Evolutionary conservation across 2,888 invertebrate genomes (phyloP), one percentile per base, ranked within the genome.

Genomic region (Ceriagrion tenellum): DNA sequence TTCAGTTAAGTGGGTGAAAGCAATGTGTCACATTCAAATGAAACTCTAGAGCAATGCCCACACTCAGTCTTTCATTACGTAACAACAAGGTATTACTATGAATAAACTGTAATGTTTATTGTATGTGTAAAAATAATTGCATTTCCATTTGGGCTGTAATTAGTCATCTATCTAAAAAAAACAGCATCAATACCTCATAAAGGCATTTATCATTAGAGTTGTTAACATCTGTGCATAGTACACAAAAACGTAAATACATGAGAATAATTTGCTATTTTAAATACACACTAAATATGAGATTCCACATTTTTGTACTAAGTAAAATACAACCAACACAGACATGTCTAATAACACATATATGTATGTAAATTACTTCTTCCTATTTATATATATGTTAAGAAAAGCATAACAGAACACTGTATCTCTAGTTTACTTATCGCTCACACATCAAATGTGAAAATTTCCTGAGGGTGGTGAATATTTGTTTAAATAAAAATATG

Each of bases 291-390:
- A 93, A 26, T 40, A 47, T 93, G 93, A 93, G 93, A 93, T 93
- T 93, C 93, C 89, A 93, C n/a, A 69, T 23, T 81, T 35, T 93
- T 69, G 69, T 93, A 93, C 69, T n/a, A 63, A 93, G 93, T 30
- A 47, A 69, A 81, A 81, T 81, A 81, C 81, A 81, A 81, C 18
- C 81, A 81, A 35, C 81, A 81, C 81, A 81, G 30, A 81, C 81
- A 81, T 35, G 81, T 35, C 81, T 35, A 81, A 81, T 35, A 81
- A 81, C 81, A 81, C 81, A 35, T 35, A 81, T 81, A 81, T 8
- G 69, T n/a, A 10, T 35, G 81, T n/a, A 81, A 35, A 81, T 81
- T 35, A 81, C n/a, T 30, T 81, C 81, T 81, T 18, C 81, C 35
- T 81, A 81, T 35, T 12, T 81, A 81, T 81, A 8, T n/a, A n/a